These are phyloP conservation scores for Oreonectes daqikongensis DNA, from an alignment of 2,797 vertebrate genomes.

Conservation along the genomic window DNA sequence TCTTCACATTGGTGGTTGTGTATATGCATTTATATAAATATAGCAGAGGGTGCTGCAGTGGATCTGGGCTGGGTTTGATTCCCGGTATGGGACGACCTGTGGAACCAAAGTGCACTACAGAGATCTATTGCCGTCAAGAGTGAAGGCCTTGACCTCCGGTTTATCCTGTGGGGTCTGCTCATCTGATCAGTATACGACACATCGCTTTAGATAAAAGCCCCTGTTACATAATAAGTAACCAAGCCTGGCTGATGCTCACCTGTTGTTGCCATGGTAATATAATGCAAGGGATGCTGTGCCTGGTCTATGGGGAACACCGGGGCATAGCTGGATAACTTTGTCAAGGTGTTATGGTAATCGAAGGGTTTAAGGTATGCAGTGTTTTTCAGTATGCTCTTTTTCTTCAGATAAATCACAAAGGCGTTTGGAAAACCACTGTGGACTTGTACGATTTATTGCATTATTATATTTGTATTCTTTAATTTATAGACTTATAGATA, in stretches of 20 bases:
- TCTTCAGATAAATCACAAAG: background rate
- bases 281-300: constrained; percentile 4
- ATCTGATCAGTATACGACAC: constrained; percentile 2
- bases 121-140: background rate
- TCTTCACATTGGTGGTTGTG: background rate
- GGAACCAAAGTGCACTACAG: background rate
- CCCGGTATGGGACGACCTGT: background rate
- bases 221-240: constrained; percentile 23
- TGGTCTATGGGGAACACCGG: constrained; percentile 5
- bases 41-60: background rate
- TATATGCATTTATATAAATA: background rate
- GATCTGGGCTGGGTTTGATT: background rate
- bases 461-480: too few species aligned
- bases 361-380: background rate
- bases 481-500: too few species aligned
- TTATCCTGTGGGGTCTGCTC: background rate
- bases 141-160: background rate
- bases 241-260: constrained; percentile 34
- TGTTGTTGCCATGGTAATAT: constrained; percentile 55
- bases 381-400: background rate
- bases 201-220: constrained; percentile 4
- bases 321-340: constrained; percentile 7
- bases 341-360: constrained; percentile 32
- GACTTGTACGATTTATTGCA: too few species aligned
- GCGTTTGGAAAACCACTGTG: too few species aligned